phyloP scores from a whole-genome alignment of 1,140 invertebrate genomes.

The Uloborus diversus region DNA sequence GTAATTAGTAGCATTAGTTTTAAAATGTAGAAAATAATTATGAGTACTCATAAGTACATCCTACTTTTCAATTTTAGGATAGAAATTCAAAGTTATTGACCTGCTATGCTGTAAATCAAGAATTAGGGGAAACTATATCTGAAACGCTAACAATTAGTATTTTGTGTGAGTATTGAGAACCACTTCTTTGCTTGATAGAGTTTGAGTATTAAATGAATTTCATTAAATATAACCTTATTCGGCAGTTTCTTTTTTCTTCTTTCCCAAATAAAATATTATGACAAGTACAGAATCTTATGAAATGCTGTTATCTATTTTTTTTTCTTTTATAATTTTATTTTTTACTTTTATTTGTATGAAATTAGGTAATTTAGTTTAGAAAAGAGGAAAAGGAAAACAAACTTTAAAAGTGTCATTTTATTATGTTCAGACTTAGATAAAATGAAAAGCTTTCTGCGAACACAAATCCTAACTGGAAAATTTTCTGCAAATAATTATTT shows the following conservation, averaged over 20 bases:
- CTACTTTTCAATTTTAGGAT: conserved; percentile 67
- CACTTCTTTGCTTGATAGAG: neutral
- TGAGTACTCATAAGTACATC: no score
- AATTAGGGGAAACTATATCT: conserved; percentile 85
- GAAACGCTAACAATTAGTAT: conserved; percentile 89
- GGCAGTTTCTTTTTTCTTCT: neutral
- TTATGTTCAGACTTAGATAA: no score
- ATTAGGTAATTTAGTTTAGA: no score
- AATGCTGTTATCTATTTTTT: neutral
- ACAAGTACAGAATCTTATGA: neutral
- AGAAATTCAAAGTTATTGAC: conserved; percentile 79
- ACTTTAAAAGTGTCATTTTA: no score
- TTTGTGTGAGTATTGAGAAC: conserved; percentile 79
- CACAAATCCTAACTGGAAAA: no score
- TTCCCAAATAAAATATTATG: neutral
- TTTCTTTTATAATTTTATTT: neutral
- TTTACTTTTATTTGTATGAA: neutral
- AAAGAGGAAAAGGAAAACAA: no score
- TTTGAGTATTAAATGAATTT: neutral
- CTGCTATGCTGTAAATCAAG: conserved; percentile 79
- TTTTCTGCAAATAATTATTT: no score
- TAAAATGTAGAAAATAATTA: no score
- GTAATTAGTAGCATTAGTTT: no score
- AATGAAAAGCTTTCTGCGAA: no score
- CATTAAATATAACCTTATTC: no score